Conservation (phyloP, 2,113 vertebrate genomes). For the Crypturellus undulatus region DNA sequence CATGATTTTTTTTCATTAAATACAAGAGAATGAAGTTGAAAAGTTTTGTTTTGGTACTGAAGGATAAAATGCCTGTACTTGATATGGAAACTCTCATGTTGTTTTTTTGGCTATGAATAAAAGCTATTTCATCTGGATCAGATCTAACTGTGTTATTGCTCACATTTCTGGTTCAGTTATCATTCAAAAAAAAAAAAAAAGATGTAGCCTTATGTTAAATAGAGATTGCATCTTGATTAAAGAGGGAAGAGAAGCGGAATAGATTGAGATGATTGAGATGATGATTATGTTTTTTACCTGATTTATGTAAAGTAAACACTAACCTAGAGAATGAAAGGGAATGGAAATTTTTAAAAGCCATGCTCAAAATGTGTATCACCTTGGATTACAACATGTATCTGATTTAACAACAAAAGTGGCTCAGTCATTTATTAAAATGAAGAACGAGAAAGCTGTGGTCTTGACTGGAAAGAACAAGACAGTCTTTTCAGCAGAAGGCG, state of each 20-base stretch:
- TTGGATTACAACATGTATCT: not conserved
- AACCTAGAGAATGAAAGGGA: not conserved
- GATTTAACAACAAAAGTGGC: not conserved
- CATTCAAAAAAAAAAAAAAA: no score
- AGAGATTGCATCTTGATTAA: not conserved
- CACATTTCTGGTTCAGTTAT: not conserved
- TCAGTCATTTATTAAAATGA: not conserved
- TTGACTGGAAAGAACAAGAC: not conserved
- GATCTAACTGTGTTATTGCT: not conserved
- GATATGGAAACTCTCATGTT: not conserved
- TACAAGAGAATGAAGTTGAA: not conserved
- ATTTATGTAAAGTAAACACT: not conserved
- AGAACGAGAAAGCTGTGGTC: not conserved
- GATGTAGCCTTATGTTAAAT: not conserved
- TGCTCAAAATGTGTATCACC: fast-evolving
- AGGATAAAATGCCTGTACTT: not conserved
- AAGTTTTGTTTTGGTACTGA: not conserved
- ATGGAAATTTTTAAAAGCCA: not conserved
- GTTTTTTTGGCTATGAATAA: not conserved
- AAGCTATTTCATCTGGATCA: not conserved
- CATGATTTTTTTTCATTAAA: not conserved
- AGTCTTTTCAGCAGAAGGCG: not conserved
- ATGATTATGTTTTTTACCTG: not conserved
- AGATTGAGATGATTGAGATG: not conserved
- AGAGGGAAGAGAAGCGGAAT: not conserved